These are phyloP conservation scores for Papilio polytes DNA, from an alignment of 1,140 invertebrate species.

Conservation along the genomic window DNA sequence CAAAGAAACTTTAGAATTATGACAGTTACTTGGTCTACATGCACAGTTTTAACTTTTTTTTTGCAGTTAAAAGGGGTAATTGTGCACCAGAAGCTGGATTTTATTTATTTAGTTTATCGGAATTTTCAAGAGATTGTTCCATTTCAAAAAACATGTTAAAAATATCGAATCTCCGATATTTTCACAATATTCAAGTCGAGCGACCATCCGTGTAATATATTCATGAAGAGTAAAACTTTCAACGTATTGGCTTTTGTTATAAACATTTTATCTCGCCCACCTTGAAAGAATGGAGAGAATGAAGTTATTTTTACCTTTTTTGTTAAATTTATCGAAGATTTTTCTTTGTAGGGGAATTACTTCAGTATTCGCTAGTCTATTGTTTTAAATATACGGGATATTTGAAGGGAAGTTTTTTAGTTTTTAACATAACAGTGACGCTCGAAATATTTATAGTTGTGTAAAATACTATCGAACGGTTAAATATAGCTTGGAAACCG, in stretches of 20 bases:
- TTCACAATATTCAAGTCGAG: not conserved
- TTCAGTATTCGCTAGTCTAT: not conserved
- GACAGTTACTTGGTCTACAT: no score
- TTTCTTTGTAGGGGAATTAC: constrained; percentile 4
- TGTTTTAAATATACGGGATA: not conserved
- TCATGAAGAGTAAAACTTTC: constrained; percentile 7
- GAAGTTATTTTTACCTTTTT: constrained; percentile 4
- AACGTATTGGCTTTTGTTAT: constrained; percentile 6
- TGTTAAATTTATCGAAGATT: not conserved
- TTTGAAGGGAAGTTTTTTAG: not conserved
- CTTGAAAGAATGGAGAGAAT: not conserved
- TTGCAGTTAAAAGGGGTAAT: no score
- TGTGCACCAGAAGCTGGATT: no score
- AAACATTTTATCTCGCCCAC: constrained; percentile 2
- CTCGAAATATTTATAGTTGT: no score
- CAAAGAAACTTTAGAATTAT: no score
- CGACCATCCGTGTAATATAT: not conserved
- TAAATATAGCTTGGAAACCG: no score
- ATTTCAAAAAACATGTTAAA: not conserved
- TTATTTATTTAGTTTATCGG: no score
- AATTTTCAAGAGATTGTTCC: no score
- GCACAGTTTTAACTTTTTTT: no score
- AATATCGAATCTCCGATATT: not conserved
- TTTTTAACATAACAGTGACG: not conserved
- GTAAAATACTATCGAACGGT: no score